Conservation (phyloP, 2,797 vertebrate genomes). For the Falco cherrug region DNA sequence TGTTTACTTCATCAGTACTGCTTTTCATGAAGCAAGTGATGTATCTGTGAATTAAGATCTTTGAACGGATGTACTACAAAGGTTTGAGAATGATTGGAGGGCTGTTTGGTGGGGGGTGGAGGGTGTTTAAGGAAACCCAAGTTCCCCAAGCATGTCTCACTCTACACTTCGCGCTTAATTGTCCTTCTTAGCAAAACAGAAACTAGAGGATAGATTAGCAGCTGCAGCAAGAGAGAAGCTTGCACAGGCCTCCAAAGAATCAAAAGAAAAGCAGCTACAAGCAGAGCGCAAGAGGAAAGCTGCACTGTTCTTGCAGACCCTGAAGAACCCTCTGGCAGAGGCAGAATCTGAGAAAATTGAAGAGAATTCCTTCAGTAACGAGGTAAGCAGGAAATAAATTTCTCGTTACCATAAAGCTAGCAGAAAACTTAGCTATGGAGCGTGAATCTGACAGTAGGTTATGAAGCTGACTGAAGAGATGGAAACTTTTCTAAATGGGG, state of each 20-base stretch:
- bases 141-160: not conserved
- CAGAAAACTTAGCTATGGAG: not conserved
- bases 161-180: not conserved
- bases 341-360: slow-evolving; percentile 83
- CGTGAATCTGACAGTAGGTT: not conserved
- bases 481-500: not conserved
- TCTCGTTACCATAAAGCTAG: not conserved
- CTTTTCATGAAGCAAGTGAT: not conserved
- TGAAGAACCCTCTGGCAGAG: slow-evolving; percentile 86
- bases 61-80: not conserved
- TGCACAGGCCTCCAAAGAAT: slow-evolving; percentile 97
- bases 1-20: not conserved
- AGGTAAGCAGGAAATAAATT: slow-evolving; percentile 76
- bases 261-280: slow-evolving; percentile 97
- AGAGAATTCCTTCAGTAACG: slow-evolving; percentile 75
- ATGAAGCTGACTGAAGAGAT: not conserved
- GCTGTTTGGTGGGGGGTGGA: not conserved
- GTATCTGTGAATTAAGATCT: not conserved
- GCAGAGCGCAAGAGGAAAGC: slow-evolving; percentile 97
- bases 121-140: not conserved
- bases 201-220: slow-evolving; percentile 94
- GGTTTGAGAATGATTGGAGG: not conserved
- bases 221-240: slow-evolving; percentile 97
- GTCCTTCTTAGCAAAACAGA: slow-evolving; percentile 88
- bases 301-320: slow-evolving; percentile 91